Evolutionary conservation across 2,888 invertebrate genomes (phyloP), one percentile per base, ranked within the genome.

Genomic region (Vesta saturnalis): DNA sequence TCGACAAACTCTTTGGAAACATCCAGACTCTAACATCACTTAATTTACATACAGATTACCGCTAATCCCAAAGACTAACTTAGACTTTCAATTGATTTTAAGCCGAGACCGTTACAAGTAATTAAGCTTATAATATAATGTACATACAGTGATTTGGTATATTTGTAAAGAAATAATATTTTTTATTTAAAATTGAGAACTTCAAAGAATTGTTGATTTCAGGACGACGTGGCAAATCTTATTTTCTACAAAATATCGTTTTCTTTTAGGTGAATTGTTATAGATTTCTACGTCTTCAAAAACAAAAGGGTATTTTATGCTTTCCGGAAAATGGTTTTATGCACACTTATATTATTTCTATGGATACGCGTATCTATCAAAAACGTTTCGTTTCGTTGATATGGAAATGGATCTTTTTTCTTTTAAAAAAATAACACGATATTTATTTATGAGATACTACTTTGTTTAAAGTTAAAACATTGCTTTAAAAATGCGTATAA

Each of bases 41-140:
- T 35, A 55, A 70, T 70, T 70, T 70, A 60, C 69, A 70, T 70
- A 66, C 67, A 70, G 60, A 70, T 70, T 70, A 66, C 64, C 64
- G 60, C 60, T 69, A 69, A 64, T 64, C 66, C 63, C 65, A 52
- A 23, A 62, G 59, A 63, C 55, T 58, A 60, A 66, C 23, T 62
- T 52, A 52, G 59, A 66, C 59, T 58, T 39, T 55, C 59, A 69
- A 64, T 54, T 49, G 18, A 49, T 18, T 18, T 8, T 49, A 18
- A 15, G n/a, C n/a, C n/a, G n/a, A n/a, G n/a, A n/a, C n/a, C n/a
- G n/a, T n/a, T n/a, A n/a, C n/a, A n/a, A 49, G 18, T 49, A 49
- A 6, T 49, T 30, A 30, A 30, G 5, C 30, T 49, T 49, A 49
- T 18, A 18, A 49, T 14, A 8, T 18, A 49, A 49, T 49, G 6